Evolutionary conservation across 2,113 vertebrate species (phyloP), one percentile per base, ranked within the genome.

Genomic region (Pipa parva): DNA sequence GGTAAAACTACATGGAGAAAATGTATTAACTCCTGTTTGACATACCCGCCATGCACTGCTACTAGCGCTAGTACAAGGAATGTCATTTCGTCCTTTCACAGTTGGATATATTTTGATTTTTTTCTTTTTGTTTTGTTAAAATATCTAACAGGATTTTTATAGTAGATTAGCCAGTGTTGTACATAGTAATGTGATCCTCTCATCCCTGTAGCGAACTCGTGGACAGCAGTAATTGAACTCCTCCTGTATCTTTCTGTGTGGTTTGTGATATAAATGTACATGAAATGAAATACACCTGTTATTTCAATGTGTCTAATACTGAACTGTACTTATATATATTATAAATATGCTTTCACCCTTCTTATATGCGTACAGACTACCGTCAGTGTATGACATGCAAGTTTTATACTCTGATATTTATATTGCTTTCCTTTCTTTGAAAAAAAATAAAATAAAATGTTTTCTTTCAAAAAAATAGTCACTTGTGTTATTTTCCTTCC

Each of bases 361-460:
- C 80, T 92, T 91, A 92, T 93, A 91, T 87, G 90, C 81, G 81
- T 90, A 91, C 95, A 91, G 88, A 83, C 83, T 85, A 74, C 82
- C 11, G 82, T 87, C 86, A 63, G 84, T 86, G 88, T 94, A 91
- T 92, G 91, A 92, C 89, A 89, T 84, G 85, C 88, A 93, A 93
- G 92, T 97, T 97, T 98, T 97, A 90, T 95, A 97, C 93, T 94
- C 93, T 98, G 95, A 97, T 98, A 98, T 98, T 98, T 98, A 98
- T 98, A 97, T 97, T 91, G 91, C 94, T 93, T 93, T 97, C 92
- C 92, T 97, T 88, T 85, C 88, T 95, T 52, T 68, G 86, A 27
- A 89, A 90, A 91, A 92, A 91, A 90, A 93, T 92, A 91, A 84
- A 95, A 95, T 94, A 95, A 98, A 98, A 91, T 52, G 63, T 71